Base-by-base conservation (phyloP, 35 echinoderm and acorn worm genomes). In the Hemicentrotus pulcherrimus region DNA sequence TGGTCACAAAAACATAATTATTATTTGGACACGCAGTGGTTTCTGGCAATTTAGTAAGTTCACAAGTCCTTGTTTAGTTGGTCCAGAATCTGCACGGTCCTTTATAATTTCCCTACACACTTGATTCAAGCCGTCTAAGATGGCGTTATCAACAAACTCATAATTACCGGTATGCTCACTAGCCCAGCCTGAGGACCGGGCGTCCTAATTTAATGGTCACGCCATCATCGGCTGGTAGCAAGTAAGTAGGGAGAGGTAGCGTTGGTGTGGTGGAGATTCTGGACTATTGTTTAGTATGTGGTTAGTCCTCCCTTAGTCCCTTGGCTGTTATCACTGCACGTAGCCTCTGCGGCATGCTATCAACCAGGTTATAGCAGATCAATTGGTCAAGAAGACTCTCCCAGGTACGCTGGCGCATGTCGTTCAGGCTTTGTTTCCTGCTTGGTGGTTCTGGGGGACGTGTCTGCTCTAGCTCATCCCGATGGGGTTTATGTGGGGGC, bases 401-500 rank as follows among this genome's bases (percentile, higher is more conserved):
- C 86, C 86, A 86, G 86, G 86, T 86, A 22, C 13, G 86, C 85
- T 15, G 85, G 6, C 9, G 85, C 85, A 86, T 86, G 85, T 22
- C 85, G 2, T 86, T 15, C 85, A 86, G 85, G 85, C 32, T 86
- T 9, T 86, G 85, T 18, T 86, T 86, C 9, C 85, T 86, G 85
- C 86, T 86, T 10, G 86, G 86, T 86, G 86, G 86, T 86, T 86
- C 86, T 86, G 86, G 86, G 86, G 86, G 86, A 92, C 46, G 35
- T 28, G n/a, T 92, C 59, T 55, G 8, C 31, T 94, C 94, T 16
- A 94, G 52, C 9, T 61, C 94, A 47, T 94, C 94, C 47, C 47
- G 2, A 94, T 94, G 47, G 94, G 94, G 47, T 46, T 48, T 31
- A 94, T 61, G 13, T 70, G 94, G 94, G 52, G 94, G 52, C 94